Base-by-base conservation (phyloP, 2,888 invertebrate genomes). In the Diarsia brunnea region DNA sequence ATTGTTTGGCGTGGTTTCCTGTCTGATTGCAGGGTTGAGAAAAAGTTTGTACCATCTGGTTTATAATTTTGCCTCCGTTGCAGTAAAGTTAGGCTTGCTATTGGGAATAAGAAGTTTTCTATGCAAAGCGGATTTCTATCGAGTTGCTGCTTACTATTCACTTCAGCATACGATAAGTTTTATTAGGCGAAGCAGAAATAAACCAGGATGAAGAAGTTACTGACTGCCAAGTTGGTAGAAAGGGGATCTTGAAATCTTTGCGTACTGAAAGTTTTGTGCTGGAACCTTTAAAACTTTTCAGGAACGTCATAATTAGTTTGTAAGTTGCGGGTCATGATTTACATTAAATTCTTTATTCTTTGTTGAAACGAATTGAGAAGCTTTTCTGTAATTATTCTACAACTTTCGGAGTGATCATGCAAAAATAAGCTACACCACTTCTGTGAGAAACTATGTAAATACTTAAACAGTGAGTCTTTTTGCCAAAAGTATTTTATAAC, bases 51-150 rank as follows among this genome's bases (percentile, higher is more conserved):
- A 66, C 27, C 55, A 70, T 71, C 63, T 81, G 49, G 43, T 21
- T 78, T 27, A 66, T 60, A 67, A 66, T 69, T 66, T 63, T 53
- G 61, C 55, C 5, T 58, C 12, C n/a, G 47, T 47, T 79, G 84
- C 80, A 79, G 21, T 0, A 14, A 55, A 71, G 43, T 82, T 82
- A 65, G 24, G 27, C 14, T 51, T 21, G 2, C 66, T 60, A 81
- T 55, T 74, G 51, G 58, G 27, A 24, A 31, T 14, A 24, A 38
- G 21, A 45, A 84, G 68, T 80, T 84, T 69, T 67, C 60, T 81
- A 81, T 81, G 75, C 58, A 82, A 75, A 85, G 61, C 55, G 31
- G 66, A 81, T 75, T 85, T 75, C 69, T 81, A 81, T 81, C 19
- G 47, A 75, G 81, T 74, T 53, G 21, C 43, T 60, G 51, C 71